Evolutionary conservation across 1,140 invertebrate genomes (phyloP).

Genomic region (Pogonognathellus flavescens): DNA sequence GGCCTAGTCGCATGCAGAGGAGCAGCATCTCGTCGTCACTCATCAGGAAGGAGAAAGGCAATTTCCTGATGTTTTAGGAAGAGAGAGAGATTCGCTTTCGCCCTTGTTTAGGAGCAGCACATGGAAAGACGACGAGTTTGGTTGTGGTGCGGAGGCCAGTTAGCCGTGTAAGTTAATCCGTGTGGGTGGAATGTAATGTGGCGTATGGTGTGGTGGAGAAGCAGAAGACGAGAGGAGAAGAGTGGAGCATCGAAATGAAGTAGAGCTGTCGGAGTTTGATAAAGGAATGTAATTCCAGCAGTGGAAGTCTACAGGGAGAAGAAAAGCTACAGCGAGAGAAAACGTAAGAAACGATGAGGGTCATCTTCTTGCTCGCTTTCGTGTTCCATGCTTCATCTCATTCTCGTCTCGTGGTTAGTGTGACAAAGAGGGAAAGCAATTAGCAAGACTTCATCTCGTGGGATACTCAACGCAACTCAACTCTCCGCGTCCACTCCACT

Average conservation of each 20-base stretch:
- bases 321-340: constrained; percentile 12
- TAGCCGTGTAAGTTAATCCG: background rate
- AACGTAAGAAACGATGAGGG: constrained; percentile 22
- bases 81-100: constrained; percentile 3
- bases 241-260: constrained; percentile 7
- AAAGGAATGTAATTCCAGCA: constrained; percentile 42
- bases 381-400: constrained; percentile 32
- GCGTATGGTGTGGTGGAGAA: background rate
- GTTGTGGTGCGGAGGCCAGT: background rate
- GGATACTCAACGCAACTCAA: constrained; percentile 32
- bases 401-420: constrained; percentile 11
- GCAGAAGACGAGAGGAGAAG: background rate
- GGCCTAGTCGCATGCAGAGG: background rate
- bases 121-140: background rate
- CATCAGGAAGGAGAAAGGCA: constrained; percentile 49
- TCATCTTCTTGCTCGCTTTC: constrained; percentile 25
- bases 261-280: constrained; percentile 44
- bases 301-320: constrained; percentile 30
- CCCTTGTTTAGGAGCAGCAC: background rate
- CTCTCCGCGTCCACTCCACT: background rate
- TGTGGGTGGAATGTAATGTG: background rate
- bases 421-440: constrained; percentile 48
- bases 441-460: constrained; percentile 46
- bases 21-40: constrained; percentile 10
- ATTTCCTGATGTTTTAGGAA: constrained; percentile 33